Conservation (phyloP, 2,113 vertebrate species). For the Gracilinanus agilis region DNA sequence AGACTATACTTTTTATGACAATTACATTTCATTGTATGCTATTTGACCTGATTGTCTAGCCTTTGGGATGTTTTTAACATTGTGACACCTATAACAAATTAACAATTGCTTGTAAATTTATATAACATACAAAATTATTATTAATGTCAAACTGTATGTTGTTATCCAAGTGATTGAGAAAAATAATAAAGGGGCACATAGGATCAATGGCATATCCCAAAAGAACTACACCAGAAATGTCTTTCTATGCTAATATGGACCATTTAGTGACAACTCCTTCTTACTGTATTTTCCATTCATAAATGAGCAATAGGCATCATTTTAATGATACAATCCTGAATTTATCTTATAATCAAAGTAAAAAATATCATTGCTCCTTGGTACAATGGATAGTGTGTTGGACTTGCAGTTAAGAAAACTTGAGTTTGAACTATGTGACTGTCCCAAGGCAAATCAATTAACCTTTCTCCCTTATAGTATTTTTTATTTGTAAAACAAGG, state of each 20-base stretch:
- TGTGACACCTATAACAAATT: background rate
- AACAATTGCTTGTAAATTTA: background rate
- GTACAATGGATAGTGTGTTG: background rate
- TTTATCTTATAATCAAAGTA: background rate
- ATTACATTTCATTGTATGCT: background rate
- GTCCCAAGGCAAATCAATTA: background rate
- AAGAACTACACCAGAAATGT: background rate
- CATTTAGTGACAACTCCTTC: background rate
- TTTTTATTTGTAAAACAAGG: background rate
- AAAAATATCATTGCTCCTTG: background rate
- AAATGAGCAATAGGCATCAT: background rate
- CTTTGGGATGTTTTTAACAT: background rate
- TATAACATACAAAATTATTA: background rate
- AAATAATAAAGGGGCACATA: background rate
- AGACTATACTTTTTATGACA: background rate
- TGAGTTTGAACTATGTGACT: background rate
- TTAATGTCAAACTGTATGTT: too few relatives aligned
- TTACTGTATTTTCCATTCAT: background rate
- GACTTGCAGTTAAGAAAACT: background rate
- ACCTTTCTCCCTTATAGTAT: background rate
- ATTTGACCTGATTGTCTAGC: background rate
- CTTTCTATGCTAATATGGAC: background rate
- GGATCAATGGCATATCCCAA: background rate
- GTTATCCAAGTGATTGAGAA: background rate
- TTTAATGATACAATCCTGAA: background rate